Evolutionary conservation across 2,797 vertebrate genomes (phyloP), one percentile per base, ranked within the genome.

Genomic region (Gymnocypris eckloni): DNA sequence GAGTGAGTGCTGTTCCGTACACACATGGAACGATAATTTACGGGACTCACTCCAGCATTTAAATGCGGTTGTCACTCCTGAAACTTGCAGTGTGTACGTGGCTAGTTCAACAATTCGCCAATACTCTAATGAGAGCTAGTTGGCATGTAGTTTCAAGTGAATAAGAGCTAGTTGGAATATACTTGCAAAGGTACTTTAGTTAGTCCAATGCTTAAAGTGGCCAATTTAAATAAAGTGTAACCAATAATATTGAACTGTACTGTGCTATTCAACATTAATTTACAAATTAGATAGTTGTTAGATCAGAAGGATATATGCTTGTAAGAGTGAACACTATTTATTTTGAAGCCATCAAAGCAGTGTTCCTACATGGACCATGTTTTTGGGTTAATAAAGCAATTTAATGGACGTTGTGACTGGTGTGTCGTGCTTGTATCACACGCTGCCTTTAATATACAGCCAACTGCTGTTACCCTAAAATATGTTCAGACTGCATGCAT

Each of bases 351-450:
- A 64, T 88, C 59, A 87, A 79, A 79, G 48, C 8, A 45, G 64
- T n/a, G 64, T 50, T 85, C 45, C 22, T 84, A n/a, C 41, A 66
- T 61, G 13, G 54, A 84, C 81, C 79, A 73, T 43, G 72, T 79
- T 84, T 87, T 86, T 54, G 82, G 37, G 69, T 59, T 78, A 33
- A 37, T 88, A 84, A 79, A 88, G 73, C 25, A 43, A 61, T 89
- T 89, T 88, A 81, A 90, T 79, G 76, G 86, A 71, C 81, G 78
- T 33, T 75, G 50, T 71, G 86, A 83, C 78, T 86, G 84, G 56
- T 54, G 75, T 86, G 83, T 89, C 86, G 90, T 52, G 86, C 88
- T 89, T 89, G 86, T 83, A 84, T 82, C 79, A 50, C 79, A 77
- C 7, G 9, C 45, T 79, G 48, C 82, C 89, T 89, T 91, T 91